Conservation (phyloP, 2,888 invertebrate species). For the Pseudococcus jackbeardsleyi region DNA sequence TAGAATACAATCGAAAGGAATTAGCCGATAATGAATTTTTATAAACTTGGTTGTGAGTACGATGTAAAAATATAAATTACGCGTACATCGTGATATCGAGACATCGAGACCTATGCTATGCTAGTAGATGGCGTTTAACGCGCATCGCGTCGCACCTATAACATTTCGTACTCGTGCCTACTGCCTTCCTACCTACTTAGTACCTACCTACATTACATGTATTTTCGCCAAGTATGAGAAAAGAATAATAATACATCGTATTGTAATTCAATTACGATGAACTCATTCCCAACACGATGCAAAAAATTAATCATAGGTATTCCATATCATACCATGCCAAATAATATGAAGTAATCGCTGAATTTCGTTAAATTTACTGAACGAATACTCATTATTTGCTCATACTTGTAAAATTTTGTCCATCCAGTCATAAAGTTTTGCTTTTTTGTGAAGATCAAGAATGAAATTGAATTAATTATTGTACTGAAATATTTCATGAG, state of each 20-base stretch:
- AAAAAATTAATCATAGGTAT: not conserved
- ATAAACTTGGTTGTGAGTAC: not conserved
- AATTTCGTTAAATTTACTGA: not conserved
- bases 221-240: not conserved
- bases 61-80: not conserved
- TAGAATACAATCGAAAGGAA: conserved; percentile 14
- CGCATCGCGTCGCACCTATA: too few species aligned
- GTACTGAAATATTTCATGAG: too few species aligned
- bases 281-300: not conserved
- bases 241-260: not conserved
- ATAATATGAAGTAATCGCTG: not conserved
- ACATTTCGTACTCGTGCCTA: too few species aligned
- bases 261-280: conserved; percentile 8
- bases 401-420: not conserved
- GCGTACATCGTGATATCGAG: not conserved
- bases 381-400: not conserved
- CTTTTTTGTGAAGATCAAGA: not conserved
- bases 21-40: conserved; percentile 40
- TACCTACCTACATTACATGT: not conserved
- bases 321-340: too few species aligned
- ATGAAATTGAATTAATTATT: too few species aligned
- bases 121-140: too few species aligned
- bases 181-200: too few species aligned
- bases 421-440: not conserved
- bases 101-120: too few species aligned